Evolutionary conservation across 2,888 invertebrate species (phyloP), one percentile per base, ranked within the genome.

Genomic region (Acleris laterana): DNA sequence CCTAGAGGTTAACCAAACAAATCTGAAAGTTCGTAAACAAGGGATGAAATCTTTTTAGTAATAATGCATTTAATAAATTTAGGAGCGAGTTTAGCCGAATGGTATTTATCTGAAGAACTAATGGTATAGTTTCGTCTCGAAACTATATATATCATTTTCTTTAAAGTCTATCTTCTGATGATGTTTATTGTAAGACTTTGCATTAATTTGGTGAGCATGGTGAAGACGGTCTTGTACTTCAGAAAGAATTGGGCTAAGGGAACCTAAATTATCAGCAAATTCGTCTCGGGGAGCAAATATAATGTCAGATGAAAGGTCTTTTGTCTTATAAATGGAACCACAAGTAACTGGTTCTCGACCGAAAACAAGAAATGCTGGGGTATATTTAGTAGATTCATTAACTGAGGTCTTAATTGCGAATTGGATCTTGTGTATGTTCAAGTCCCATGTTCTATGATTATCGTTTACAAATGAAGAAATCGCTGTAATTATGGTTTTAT

Each of bases 41-140:
- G 44, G 11, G 44, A n/a, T n/a, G 44, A 44, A n/a, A 44, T 44
- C 44, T 44, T 44, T 44, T 44, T 44, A 44, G n/a, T 13, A n/a
- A 44, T 44, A n/a, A 44, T 5, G n/a, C 44, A 44, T n/a, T 44
- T 44, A n/a, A 44, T 44, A 11, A n/a, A 44, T 44, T 44, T 44
- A n/a, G 44, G 44, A n/a, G 44, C 44, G n/a, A 44, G 44, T 44
- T 44, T 44, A 44, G 44, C 44, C 44, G 44, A 44, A 44, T 44
- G 44, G n/a, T 44, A 44, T n/a, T 44, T 44, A 5, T 44, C 44
- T 44, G 44, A 13, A 44, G 44, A 44, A n/a, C 44, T 44, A n/a
- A 44, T n/a, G 13, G 44, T 44, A n/a, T 44, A 44, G 44, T 44
- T 44, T 13, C 44, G 16, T n/a, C 5, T 44, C 44, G n/a, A 44